Conservation (phyloP, 1,140 invertebrate genomes). For the Meloidogyne chitwoodi region DNA sequence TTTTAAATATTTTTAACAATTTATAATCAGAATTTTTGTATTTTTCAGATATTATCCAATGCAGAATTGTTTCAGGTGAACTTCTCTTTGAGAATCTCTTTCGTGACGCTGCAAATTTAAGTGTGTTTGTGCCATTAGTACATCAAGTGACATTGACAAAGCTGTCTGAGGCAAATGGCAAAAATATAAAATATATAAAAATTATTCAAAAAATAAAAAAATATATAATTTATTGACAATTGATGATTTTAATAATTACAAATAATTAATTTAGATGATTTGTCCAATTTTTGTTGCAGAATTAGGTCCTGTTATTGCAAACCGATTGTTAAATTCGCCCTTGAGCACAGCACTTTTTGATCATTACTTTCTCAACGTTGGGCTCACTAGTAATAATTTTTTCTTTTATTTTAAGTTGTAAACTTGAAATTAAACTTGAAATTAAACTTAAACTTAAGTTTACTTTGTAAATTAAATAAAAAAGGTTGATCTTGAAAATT, state of each 20-base stretch:
- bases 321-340: constrained; percentile 53
- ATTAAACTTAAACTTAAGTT: too few relatives aligned
- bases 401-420: constrained; percentile 3
- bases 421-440: too few relatives aligned
- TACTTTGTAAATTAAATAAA: too few relatives aligned
- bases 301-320: constrained; percentile 53
- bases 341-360: constrained; percentile 57
- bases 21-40: background rate
- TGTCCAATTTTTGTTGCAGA: constrained; percentile 55
- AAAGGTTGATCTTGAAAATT: too few relatives aligned
- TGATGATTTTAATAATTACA: constrained; percentile 10
- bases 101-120: constrained; percentile 6
- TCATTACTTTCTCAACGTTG: constrained; percentile 59
- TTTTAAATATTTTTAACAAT: background rate
- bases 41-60: constrained; percentile 39
- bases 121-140: background rate
- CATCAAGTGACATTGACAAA: constrained; percentile 13
- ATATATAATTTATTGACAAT: constrained; percentile 26
- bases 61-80: constrained; percentile 45
- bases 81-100: constrained; percentile 34
- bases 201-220: background rate
- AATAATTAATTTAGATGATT: constrained; percentile 41
- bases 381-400: constrained; percentile 47
- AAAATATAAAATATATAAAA: background rate
- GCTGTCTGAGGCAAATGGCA: constrained; percentile 4